Evolutionary conservation across 2,888 invertebrate species (phyloP).

Genomic region (Cabera pusaria): DNA sequence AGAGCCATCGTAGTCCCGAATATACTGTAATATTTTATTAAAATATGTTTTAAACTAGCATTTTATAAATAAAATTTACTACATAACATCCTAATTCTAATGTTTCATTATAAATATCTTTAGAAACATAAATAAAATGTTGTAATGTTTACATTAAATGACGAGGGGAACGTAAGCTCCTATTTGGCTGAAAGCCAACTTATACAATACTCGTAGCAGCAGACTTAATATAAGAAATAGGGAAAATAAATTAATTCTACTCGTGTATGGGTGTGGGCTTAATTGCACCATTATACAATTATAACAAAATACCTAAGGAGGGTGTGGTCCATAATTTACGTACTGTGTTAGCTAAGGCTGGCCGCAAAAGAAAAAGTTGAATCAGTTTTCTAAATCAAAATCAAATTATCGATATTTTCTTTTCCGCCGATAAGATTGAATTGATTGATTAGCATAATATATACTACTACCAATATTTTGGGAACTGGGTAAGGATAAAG

Average conservation of each 20-base stretch:
- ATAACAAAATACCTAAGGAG: slow-evolving; percentile 42
- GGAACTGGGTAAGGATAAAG: too few relatives aligned
- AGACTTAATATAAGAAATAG: slow-evolving; percentile 57
- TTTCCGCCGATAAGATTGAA: too few relatives aligned
- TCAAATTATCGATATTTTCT: too few relatives aligned
- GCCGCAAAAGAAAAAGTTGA: too few relatives aligned
- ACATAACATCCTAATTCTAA: slow-evolving; percentile 9
- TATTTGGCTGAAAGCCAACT: slow-evolving; percentile 58
- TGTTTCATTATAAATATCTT: slow-evolving; percentile 34
- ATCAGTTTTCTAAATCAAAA: too few relatives aligned
- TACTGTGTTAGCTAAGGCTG: too few relatives aligned
- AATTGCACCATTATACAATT: slow-evolving; percentile 57
- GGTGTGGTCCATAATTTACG: slow-evolving; percentile 48
- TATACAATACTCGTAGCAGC: slow-evolving; percentile 55
- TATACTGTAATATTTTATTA: too few relatives aligned
- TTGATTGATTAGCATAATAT: too few relatives aligned
- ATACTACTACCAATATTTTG: too few relatives aligned
- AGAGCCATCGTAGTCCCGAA: too few relatives aligned
- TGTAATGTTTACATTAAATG: slow-evolving; percentile 48
- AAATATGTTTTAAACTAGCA: too few relatives aligned
- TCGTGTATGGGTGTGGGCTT: slow-evolving; percentile 51
- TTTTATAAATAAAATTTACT: too few relatives aligned
- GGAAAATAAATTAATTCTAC: slow-evolving; percentile 44
- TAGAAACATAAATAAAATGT: slow-evolving; percentile 40
- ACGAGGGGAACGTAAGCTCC: slow-evolving; percentile 53